Evolutionary conservation across 1,140 invertebrate genomes (phyloP).

Genomic region (Drosophila equinoxialis): DNA sequence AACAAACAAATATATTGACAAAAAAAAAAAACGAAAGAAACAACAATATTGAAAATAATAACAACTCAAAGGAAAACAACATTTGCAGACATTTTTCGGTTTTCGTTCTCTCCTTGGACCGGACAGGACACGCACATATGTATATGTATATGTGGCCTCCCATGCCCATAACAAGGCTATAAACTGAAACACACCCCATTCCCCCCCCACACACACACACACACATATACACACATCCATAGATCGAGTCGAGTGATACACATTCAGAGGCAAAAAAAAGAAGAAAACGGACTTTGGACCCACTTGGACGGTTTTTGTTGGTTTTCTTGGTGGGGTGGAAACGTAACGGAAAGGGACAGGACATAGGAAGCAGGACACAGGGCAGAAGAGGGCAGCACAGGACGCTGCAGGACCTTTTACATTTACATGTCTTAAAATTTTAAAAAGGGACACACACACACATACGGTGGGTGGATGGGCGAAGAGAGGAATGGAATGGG

Average conservation of each 20-base stretch:
- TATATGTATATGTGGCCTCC: constrained; percentile 33
- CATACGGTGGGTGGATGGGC: constrained; percentile 31
- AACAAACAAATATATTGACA: constrained; percentile 45
- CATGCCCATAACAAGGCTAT: constrained; percentile 38
- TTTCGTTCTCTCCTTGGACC: constrained; percentile 35
- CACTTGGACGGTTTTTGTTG: constrained; percentile 52
- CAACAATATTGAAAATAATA: constrained; percentile 75
- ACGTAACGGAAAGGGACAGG: constrained; percentile 18
- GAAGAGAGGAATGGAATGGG: constrained; percentile 39
- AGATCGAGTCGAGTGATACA: constrained; percentile 73
- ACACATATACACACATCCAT: constrained; percentile 31
- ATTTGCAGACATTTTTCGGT: constrained; percentile 70
- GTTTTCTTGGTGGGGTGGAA: constrained; percentile 34
- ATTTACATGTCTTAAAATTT: constrained; percentile 83
- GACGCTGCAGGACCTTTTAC: constrained; percentile 78
- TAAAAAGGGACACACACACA: constrained; percentile 60
- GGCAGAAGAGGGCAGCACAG: constrained; percentile 34
- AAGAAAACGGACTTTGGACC: constrained; percentile 43
- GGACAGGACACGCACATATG: constrained; percentile 62
- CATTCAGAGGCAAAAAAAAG: constrained; percentile 52
- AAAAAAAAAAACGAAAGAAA: constrained; percentile 15
- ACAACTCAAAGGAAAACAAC: constrained; percentile 81
- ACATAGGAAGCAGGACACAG: constrained; percentile 5
- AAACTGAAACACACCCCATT: constrained; percentile 33
- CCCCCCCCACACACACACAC: constrained; percentile 26